These are phyloP conservation scores for Camelus bactrianus DNA, from an alignment of 2,113 vertebrate species.

Conservation along the genomic window DNA sequence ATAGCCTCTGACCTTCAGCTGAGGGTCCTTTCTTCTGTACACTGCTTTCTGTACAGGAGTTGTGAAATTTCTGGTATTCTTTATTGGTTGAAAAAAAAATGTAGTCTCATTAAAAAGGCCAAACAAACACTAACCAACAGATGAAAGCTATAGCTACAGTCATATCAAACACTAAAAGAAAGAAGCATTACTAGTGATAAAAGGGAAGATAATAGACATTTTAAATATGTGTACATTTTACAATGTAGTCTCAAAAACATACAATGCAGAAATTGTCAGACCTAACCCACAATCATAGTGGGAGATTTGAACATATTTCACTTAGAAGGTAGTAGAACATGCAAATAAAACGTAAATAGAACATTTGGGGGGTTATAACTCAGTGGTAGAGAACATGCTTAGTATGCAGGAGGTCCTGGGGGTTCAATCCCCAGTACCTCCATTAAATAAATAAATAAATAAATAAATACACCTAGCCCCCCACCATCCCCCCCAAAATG, in stretches of 20 bases:
- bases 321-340: not conserved
- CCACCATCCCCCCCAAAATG: too few relatives aligned
- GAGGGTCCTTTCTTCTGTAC: not conserved
- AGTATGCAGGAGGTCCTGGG: too few relatives aligned
- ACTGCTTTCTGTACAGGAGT: not conserved
- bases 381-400: too few relatives aligned
- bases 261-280: not conserved
- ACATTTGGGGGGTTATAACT: too few relatives aligned
- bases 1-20: not conserved
- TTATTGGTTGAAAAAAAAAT: not conserved
- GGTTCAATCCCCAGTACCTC: too few relatives aligned
- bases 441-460: too few relatives aligned
- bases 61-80: not conserved
- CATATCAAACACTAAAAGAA: not conserved
- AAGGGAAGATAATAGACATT: not conserved
- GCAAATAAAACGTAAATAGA: not conserved
- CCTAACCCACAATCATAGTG: not conserved
- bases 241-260: not conserved
- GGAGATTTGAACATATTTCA: not conserved
- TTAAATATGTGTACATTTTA: not conserved
- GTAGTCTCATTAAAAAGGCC: not conserved
- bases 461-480: too few relatives aligned
- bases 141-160: not conserved
- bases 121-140: not conserved
- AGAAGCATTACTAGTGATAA: not conserved